A percentile compares a stretch with the other conserved stretches of the same genome.
These are phyloP conservation scores for Enteromius viviparus DNA, from an alignment of 2,797 vertebrate genomes.

Conservation along the genomic window DNA sequence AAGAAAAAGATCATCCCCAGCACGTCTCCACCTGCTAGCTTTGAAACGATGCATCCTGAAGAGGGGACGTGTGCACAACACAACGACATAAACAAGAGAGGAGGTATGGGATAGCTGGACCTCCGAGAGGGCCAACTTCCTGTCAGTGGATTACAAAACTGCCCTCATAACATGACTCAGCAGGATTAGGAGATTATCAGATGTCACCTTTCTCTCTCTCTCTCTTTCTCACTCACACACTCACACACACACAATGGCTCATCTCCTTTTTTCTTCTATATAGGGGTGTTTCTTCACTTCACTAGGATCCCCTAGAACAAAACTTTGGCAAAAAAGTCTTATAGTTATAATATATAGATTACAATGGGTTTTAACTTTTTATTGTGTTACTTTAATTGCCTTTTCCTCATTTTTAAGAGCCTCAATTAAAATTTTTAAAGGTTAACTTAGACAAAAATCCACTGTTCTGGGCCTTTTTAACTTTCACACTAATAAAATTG, in stretches of 20 bases:
- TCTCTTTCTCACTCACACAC: neutral
- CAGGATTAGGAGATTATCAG: slow-evolving; percentile 50
- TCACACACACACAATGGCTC: neutral
- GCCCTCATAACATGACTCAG: slow-evolving; percentile 40
- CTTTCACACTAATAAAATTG: neutral
- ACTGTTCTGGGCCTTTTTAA: neutral
- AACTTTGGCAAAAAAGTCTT: neutral
- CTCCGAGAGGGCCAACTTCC: slow-evolving; percentile 36
- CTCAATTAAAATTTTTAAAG: neutral
- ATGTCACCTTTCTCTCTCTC: slow-evolving; percentile 18
- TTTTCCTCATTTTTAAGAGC: neutral
- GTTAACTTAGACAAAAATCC: neutral
- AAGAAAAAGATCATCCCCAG: slow-evolving; percentile 31
- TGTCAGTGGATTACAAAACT: slow-evolving; percentile 49
- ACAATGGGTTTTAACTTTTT: neutral
- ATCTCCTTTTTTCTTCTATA: neutral
- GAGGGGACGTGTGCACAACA: neutral
- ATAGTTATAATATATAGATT: neutral
- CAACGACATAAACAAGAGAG: neutral
- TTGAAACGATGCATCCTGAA: slow-evolving; percentile 35
- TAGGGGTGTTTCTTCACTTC: neutral
- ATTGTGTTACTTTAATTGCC: slow-evolving; percentile 5
- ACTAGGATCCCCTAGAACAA: neutral
- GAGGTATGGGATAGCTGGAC: neutral
- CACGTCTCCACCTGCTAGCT: slow-evolving; percentile 30